phyloP scores from a whole-genome alignment of 2,888 invertebrate species.

The Drosophila nigricruria region DNA sequence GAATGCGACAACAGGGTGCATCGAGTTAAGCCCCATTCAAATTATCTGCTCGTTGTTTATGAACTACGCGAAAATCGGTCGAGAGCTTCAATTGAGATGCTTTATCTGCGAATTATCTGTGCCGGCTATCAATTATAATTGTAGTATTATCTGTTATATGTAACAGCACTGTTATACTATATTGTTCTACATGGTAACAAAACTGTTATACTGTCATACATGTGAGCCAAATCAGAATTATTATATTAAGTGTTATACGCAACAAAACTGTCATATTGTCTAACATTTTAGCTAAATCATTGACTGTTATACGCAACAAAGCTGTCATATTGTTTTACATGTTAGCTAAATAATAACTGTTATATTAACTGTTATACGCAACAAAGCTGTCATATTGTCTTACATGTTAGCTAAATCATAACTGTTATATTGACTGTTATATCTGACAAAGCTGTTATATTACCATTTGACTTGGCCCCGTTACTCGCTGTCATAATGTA shows the following conservation, averaged over 20 bases:
- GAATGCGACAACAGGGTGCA: background rate
- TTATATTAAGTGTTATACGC: background rate
- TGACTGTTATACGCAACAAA: too few species aligned
- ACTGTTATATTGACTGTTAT: background rate
- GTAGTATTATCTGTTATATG: background rate
- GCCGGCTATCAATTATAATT: background rate
- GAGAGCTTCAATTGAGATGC: background rate
- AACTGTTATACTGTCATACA: too few species aligned
- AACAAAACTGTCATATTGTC: background rate
- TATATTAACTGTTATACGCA: background rate
- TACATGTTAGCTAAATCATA: background rate
- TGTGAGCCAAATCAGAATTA: too few species aligned
- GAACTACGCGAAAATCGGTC: background rate
- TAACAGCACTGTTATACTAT: background rate
- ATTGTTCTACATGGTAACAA: too few species aligned
- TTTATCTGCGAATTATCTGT: background rate
- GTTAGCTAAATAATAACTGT: background rate
- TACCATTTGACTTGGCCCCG: background rate
- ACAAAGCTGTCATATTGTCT: too few species aligned
- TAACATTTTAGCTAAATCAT: too few species aligned
- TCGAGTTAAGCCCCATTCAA: background rate
- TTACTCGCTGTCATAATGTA: background rate
- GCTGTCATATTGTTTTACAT: background rate
- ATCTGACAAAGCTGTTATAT: background rate
- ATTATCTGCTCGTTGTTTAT: background rate